Evolutionary conservation across 2,888 invertebrate species (phyloP).

Genomic region (Crocallis elinguaria): DNA sequence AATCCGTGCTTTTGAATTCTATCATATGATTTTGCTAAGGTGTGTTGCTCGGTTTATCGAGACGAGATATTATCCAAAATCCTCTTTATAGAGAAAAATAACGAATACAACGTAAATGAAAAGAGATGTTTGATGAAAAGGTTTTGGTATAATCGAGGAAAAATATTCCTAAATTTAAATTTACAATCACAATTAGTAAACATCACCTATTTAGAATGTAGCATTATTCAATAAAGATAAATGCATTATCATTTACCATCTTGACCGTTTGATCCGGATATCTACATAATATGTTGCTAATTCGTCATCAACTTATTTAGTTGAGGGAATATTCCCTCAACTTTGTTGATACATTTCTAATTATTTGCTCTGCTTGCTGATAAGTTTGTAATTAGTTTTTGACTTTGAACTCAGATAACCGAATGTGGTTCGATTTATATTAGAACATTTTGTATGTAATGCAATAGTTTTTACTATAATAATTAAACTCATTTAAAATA

Average conservation of each 20-base stretch:
- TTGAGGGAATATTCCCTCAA: constrained; percentile 35
- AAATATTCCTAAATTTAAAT: no score
- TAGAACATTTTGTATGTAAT: constrained; percentile 3
- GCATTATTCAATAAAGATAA: background rate
- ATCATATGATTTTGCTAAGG: no score
- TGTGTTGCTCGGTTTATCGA: no score
- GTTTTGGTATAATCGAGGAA: no score
- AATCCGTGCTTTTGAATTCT: no score
- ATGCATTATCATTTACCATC: background rate
- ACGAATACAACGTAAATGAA: no score
- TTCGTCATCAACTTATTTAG: constrained; percentile 3
- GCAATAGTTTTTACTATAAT: no score
- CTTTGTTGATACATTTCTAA: constrained; percentile 38
- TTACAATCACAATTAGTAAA: background rate
- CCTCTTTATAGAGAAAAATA: no score
- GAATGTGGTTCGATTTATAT: constrained; percentile 1
- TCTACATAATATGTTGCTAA: constrained; percentile 38
- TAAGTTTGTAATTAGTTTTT: constrained; percentile 19
- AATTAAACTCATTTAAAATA: no score
- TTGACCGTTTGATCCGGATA: constrained; percentile 40
- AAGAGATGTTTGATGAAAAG: no score
- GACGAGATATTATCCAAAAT: no score
- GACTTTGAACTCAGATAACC: constrained; percentile 30
- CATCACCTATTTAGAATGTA: background rate
- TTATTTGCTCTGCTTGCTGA: constrained; percentile 22